A percentile compares a stretch with the other conserved stretches of the same genome.
Evolutionary conservation across 2,888 invertebrate species (phyloP).

Genomic region (Phyto melanocephala): DNA sequence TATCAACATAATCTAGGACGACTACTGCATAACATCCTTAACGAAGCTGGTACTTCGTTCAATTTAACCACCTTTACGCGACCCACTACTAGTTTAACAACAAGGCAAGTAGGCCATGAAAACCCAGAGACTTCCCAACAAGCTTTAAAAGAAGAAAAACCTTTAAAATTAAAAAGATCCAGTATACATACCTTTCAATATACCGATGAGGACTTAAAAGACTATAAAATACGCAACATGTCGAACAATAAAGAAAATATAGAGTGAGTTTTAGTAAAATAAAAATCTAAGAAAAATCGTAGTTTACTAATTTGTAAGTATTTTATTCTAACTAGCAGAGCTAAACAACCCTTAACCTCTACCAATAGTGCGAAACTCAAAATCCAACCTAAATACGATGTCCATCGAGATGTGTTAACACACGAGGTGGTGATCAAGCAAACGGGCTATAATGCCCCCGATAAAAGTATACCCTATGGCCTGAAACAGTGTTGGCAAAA

Average conservation of each 20-base stretch:
- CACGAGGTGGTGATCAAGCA: slow-evolving; percentile 76
- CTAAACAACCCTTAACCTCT: slow-evolving; percentile 68
- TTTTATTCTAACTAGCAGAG: too few species aligned
- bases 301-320: neutral
- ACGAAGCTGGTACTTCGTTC: slow-evolving; percentile 68
- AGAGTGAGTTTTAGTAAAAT: slow-evolving; percentile 70
- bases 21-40: slow-evolving; percentile 41
- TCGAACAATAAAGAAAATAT: slow-evolving; percentile 68
- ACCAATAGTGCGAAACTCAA: slow-evolving; percentile 68
- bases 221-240: slow-evolving; percentile 69
- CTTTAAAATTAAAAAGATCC: slow-evolving; percentile 9
- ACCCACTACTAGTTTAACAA: slow-evolving; percentile 37
- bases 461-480: slow-evolving; percentile 76
- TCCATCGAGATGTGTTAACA: slow-evolving; percentile 75
- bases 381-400: slow-evolving; percentile 73
- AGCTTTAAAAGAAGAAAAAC: slow-evolving; percentile 34
- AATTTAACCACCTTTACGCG: slow-evolving; percentile 49
- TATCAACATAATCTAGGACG: slow-evolving; percentile 47
- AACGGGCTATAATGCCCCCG: slow-evolving; percentile 75
- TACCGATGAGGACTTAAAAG: slow-evolving; percentile 70
- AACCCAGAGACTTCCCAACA: slow-evolving; percentile 17
- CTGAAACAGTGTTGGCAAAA: slow-evolving; percentile 72
- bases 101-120: slow-evolving; percentile 24
- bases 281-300: neutral
- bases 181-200: slow-evolving; percentile 59